Evolutionary conservation across 1,140 invertebrate genomes (phyloP).

Genomic region (Hetaerina americana): DNA sequence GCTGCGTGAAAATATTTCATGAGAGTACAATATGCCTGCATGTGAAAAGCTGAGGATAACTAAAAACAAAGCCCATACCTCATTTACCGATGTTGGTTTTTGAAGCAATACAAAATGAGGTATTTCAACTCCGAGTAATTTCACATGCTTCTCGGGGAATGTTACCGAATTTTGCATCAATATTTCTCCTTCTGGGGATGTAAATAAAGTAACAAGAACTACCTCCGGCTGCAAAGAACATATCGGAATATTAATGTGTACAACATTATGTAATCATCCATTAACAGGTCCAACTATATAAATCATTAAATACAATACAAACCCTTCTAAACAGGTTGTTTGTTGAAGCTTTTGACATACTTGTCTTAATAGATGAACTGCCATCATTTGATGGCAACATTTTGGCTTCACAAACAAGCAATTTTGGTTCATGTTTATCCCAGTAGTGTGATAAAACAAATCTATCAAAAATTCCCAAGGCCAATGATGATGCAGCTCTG

Average conservation of each 20-base stretch:
- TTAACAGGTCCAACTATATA: background rate
- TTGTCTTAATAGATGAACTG: background rate
- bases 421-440: conserved; percentile 58
- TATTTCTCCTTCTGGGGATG: conserved; percentile 53
- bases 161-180: conserved; percentile 54
- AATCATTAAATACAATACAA: background rate
- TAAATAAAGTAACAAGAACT: conserved; percentile 53
- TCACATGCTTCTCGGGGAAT: conserved; percentile 24
- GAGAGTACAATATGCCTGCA: background rate
- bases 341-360: background rate
- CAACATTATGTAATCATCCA: too few species aligned
- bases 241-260: too few species aligned
- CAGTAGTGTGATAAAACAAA: conserved; percentile 45
- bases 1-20: conserved; percentile 5
- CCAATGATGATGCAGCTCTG: background rate
- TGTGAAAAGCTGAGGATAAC: background rate
- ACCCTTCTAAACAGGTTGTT: background rate
- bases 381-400: background rate
- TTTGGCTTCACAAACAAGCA: conserved; percentile 56
- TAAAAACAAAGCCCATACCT: conserved; percentile 20
- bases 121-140: conserved; percentile 14
- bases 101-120: conserved; percentile 47
- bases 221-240: conserved; percentile 29
- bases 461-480: conserved; percentile 22
- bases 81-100: conserved; percentile 32